Conservation (phyloP, 1,140 invertebrate genomes). For the Bombus huntii region DNA sequence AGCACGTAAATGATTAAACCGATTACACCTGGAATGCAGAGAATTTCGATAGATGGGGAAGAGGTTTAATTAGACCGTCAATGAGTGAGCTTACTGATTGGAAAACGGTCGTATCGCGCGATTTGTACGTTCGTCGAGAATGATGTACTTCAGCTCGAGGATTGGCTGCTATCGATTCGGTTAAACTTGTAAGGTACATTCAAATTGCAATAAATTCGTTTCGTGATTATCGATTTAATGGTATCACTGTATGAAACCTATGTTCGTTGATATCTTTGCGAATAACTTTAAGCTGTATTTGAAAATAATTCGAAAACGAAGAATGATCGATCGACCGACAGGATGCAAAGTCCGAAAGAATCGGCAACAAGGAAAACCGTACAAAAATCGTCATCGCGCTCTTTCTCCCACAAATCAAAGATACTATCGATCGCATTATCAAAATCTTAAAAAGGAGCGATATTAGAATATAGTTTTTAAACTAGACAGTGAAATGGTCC, state of each 20-base stretch:
- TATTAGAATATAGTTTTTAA: too few relatives aligned
- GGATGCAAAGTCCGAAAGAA: too few relatives aligned
- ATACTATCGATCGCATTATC: too few relatives aligned
- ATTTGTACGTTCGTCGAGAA: conserved; percentile 49
- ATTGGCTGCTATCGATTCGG: conserved; percentile 13
- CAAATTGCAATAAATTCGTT: background rate
- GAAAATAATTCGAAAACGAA: too few relatives aligned
- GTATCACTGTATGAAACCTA: background rate
- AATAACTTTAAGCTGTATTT: background rate
- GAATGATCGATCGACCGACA: too few relatives aligned
- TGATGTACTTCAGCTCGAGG: conserved; percentile 19
- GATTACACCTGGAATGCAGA: conserved; percentile 58
- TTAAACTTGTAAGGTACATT: background rate
- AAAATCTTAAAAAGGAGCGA: too few relatives aligned
- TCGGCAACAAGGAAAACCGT: too few relatives aligned
- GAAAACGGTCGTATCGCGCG: conserved; percentile 46
- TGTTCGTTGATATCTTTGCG: background rate
- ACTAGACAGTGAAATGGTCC: too few relatives aligned
- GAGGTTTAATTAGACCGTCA: conserved; percentile 65
- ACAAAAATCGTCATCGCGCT: too few relatives aligned
- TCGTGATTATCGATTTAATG: background rate
- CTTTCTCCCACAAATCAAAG: too few relatives aligned
- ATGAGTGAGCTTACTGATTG: conserved; percentile 45
- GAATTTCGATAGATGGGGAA: conserved; percentile 48
- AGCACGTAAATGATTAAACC: conserved; percentile 60